Conservation (phyloP, 2,888 invertebrate genomes). For the Thumatha senex region DNA sequence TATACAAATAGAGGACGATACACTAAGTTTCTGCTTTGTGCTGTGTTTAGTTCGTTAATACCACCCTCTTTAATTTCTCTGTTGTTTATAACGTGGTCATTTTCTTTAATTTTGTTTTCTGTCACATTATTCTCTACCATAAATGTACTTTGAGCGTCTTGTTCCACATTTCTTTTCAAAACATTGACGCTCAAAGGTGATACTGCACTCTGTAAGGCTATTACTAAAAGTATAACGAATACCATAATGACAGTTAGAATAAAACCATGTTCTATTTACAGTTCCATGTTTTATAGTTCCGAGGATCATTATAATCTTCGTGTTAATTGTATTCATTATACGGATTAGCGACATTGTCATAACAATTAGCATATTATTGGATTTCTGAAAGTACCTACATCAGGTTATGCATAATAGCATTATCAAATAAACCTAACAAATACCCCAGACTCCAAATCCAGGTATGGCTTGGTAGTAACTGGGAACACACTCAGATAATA, state of each 20-base stretch:
- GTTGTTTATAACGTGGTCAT: conserved; percentile 3
- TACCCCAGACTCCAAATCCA: no score
- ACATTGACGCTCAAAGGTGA: conserved; percentile 11
- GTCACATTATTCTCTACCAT: conserved; percentile 6
- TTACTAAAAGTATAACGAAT: conserved; percentile 10
- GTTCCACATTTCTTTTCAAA: conserved; percentile 1
- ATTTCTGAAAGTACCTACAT: neutral
- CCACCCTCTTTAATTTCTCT: conserved; percentile 5
- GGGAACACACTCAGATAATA: no score
- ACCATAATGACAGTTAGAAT: conserved; percentile 16
- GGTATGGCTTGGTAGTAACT: no score
- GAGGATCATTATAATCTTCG: conserved; percentile 8
- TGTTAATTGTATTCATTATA: conserved; percentile 23
- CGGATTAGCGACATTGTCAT: conserved; percentile 8
- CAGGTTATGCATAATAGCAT: neutral
- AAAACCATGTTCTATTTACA: neutral
- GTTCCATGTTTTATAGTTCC: conserved; percentile 17
- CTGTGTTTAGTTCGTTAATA: conserved; percentile 44
- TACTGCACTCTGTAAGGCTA: conserved; percentile 3
- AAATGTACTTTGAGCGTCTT: neutral
- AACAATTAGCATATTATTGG: conserved; percentile 11
- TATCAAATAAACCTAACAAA: no score
- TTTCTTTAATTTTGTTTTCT: neutral
- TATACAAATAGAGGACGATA: conserved; percentile 71
- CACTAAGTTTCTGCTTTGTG: conserved; percentile 58